Conservation (phyloP, 2,797 vertebrate genomes). For the Moxostoma hubbsi region DNA sequence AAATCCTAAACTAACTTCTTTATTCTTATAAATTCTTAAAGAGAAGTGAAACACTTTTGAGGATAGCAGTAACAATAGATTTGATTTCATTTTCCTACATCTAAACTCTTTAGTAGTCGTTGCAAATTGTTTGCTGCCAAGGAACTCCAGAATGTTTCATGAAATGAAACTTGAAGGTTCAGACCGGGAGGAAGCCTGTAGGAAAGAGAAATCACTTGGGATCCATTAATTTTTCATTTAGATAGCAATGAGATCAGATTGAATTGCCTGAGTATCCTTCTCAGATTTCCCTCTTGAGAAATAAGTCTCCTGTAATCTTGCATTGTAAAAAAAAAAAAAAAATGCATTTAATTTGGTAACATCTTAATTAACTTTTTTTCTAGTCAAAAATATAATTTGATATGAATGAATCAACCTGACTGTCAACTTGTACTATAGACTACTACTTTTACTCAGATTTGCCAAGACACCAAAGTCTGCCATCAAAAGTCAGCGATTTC, state of each 20-base stretch:
- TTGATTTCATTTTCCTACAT: slow-evolving; percentile 29
- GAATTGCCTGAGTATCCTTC: not conserved
- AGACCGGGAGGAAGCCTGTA: not conserved
- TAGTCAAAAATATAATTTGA: no score
- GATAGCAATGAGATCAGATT: not conserved
- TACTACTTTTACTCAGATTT: no score
- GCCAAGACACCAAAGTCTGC: no score
- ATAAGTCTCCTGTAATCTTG: not conserved
- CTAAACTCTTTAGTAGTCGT: slow-evolving; percentile 3
- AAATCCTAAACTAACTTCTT: not conserved
- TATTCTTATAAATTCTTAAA: slow-evolving; percentile 6
- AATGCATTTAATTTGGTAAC: no score
- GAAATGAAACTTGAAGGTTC: slow-evolving; percentile 1
- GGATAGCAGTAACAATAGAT: not conserved
- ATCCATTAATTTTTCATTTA: slow-evolving; percentile 10
- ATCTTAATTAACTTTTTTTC: no score
- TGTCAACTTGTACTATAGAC: no score
- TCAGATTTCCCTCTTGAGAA: not conserved
- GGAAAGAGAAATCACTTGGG: slow-evolving; percentile 2
- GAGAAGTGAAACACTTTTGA: slow-evolving; percentile 28
- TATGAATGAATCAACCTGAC: no score
- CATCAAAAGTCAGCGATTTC: no score
- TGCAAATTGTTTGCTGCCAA: slow-evolving; percentile 4
- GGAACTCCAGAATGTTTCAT: not conserved
- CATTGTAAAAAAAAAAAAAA: no score